Base-by-base conservation (phyloP, 37 sponge, comb jelly and placozoan species). In the Beroe forskalii region DNA sequence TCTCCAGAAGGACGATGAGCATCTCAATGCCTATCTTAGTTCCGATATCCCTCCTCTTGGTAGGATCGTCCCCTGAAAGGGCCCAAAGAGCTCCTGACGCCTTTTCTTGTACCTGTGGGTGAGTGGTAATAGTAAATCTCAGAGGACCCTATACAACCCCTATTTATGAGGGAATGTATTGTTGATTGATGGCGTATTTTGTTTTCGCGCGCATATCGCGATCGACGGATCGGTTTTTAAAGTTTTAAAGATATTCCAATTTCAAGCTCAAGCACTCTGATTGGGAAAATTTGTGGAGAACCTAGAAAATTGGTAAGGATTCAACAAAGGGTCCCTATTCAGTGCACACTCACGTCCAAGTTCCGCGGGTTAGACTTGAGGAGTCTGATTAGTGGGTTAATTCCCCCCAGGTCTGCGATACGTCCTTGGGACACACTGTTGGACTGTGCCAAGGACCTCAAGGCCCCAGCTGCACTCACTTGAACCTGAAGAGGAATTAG, bases 291-390 rank as follows among this genome's bases (percentile, higher is more conserved):
- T n/a, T n/a, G n/a, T n/a, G n/a, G n/a, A n/a, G n/a, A n/a, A n/a
- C n/a, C n/a, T n/a, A n/a, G n/a, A n/a, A n/a, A n/a, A n/a, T n/a
- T n/a, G n/a, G n/a, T n/a, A n/a, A n/a, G n/a, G n/a, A n/a, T n/a
- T n/a, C n/a, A n/a, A n/a, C n/a, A n/a, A n/a, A n/a, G n/a, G n/a
- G n/a, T n/a, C n/a, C n/a, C n/a, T n/a, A n/a, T n/a, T n/a, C n/a
- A n/a, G n/a, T n/a, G n/a, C n/a, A n/a, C n/a, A 80, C 86, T 80
- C 48, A 80, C 86, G 31, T 80, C 55, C 30, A 80, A 25, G 28
- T 80, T 80, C 40, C 86, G 37, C 0, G 86, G 86, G 31, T 80
- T 80, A 30, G 86, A 80, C 86, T 80, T 80, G 86, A 80, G 86
- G 17, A 80, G 86, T 44, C 86, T 41, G 60, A 80, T 80, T 1